Conservation (phyloP, 2,888 invertebrate genomes). For the Ctena decussata region DNA sequence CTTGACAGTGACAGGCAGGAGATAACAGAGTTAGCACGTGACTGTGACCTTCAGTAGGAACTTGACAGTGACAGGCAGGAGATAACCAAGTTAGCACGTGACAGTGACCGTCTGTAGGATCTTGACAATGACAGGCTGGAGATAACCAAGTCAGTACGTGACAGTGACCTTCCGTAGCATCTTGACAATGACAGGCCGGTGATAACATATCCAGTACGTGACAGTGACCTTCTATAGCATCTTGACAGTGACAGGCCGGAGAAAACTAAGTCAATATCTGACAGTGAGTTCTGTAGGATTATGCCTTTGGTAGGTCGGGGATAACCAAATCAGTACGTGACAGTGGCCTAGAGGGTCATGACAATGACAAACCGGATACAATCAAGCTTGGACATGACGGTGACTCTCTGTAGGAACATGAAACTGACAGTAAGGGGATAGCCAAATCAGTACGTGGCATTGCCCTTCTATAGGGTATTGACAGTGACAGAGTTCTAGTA, state of each 20-base stretch:
- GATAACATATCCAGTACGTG: background rate
- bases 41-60: conserved; percentile 13
- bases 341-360: background rate
- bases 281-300: too few relatives aligned
- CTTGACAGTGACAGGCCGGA: background rate
- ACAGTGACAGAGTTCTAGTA: background rate
- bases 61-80: conserved; percentile 30
- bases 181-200: background rate
- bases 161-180: background rate
- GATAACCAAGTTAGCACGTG: conserved; percentile 2
- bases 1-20: conserved; percentile 26
- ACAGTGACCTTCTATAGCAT: background rate
- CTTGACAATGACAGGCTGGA: conserved; percentile 28
- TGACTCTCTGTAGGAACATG: background rate
- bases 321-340: background rate
- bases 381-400: background rate
- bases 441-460: background rate
- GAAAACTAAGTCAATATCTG: too few relatives aligned
- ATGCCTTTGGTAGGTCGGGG: background rate
- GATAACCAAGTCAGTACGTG: background rate
- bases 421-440: conserved; percentile 24
- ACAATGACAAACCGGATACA: background rate
- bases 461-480: conserved; percentile 20
- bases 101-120: conserved; percentile 23
- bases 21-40: background rate